A percentile compares a stretch with the other conserved stretches of the same genome.
These are phyloP conservation scores for Panagrolaimus sp. DNA, from an alignment of 1,140 invertebrate genomes.

Conservation along the genomic window DNA sequence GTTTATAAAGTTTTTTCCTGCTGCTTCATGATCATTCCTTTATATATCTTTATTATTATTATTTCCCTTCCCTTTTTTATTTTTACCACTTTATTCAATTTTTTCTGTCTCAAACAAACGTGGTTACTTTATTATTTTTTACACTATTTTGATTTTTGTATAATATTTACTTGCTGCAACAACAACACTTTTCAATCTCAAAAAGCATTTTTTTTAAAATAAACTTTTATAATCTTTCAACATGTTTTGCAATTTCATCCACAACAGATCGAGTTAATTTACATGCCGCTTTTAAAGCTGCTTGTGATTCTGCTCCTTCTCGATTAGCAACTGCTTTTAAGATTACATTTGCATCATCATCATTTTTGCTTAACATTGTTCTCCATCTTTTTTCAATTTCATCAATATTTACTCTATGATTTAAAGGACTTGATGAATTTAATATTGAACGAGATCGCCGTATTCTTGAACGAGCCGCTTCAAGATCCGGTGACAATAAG, in stretches of 20 bases:
- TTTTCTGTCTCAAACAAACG: no score
- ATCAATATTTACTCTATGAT: not conserved
- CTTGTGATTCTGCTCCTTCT: constrained; percentile 5
- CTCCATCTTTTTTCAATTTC: not conserved
- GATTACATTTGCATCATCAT: not conserved
- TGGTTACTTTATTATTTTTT: no score
- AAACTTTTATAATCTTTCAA: not conserved
- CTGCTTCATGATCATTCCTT: no score
- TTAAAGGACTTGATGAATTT: not conserved
- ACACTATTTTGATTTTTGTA: no score
- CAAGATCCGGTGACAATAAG: not conserved
- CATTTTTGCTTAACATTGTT: not conserved
- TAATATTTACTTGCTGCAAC: no score
- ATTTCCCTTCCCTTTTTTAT: no score
- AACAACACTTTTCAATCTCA: no score
- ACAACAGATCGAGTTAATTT: not conserved
- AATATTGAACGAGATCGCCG: not conserved
- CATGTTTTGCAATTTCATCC: not conserved
- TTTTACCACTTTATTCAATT: no score
- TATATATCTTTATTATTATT: no score
- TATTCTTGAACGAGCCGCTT: not conserved
- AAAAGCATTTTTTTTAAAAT: no score
- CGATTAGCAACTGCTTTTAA: not conserved
- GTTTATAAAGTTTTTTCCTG: no score
- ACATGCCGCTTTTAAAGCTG: not conserved